phyloP scores from a whole-genome alignment of 2,888 invertebrate genomes.

The Subacronicta megacephala region DNA sequence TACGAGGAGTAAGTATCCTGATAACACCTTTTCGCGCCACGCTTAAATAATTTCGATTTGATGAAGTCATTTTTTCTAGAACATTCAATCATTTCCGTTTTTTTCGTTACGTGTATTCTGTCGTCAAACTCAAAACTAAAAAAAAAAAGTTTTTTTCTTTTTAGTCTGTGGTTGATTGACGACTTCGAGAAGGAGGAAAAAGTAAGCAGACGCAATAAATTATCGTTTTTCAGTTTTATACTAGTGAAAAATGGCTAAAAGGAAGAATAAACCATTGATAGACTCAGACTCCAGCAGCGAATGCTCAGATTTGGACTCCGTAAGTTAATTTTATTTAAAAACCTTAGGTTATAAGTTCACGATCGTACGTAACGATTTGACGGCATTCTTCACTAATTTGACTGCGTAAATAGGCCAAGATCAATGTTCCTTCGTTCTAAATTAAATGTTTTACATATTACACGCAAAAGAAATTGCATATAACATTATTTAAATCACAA shows the following conservation, averaged over 20 bases:
- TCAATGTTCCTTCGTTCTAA: constrained; percentile 75
- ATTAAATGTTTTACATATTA: constrained; percentile 69
- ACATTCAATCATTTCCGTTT: neutral
- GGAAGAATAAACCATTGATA: constrained; percentile 95
- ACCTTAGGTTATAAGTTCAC: constrained; percentile 70
- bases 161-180: constrained; percentile 62
- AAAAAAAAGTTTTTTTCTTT: constrained; percentile 18
- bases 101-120: constrained; percentile 18
- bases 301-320: constrained; percentile 95
- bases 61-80: neutral
- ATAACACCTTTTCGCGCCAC: no score
- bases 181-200: constrained; percentile 62
- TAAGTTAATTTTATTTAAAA: constrained; percentile 86
- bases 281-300: constrained; percentile 96
- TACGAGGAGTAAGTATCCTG: no score
- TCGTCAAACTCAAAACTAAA: constrained; percentile 19
- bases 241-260: constrained; percentile 92
- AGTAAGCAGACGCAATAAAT: constrained; percentile 63
- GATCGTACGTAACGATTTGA: constrained; percentile 68
- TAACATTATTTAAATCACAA: constrained; percentile 19
- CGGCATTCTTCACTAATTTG: constrained; percentile 79
- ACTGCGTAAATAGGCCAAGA: constrained; percentile 83
- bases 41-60: no score
- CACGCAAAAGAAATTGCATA: constrained; percentile 40
- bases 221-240: constrained; percentile 58